Evolutionary conservation across 2,888 invertebrate species (phyloP).

Genomic region (Harpalus rubripes): DNA sequence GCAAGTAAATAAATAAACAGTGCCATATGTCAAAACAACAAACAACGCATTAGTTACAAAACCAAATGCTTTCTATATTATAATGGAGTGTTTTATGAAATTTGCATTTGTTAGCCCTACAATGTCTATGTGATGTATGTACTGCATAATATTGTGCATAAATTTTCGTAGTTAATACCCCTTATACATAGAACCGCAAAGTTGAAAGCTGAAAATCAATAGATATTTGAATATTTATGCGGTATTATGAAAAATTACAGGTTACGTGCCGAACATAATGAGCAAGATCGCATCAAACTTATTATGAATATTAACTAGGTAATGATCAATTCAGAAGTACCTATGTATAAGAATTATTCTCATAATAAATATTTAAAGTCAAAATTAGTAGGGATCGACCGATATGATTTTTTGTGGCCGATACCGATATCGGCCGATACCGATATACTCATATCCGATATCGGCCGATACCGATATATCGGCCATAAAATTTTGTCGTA

Average conservation of each 20-base stretch:
- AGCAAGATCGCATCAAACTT: conserved; percentile 34
- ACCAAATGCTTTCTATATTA: neutral
- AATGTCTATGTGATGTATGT: conserved; percentile 3
- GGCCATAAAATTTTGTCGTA: no score
- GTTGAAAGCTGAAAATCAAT: conserved; percentile 44
- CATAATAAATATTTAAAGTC: neutral
- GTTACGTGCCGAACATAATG: neutral
- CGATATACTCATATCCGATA: no score
- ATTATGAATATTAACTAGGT: conserved; percentile 18
- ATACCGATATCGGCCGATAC: no score
- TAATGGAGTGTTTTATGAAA: conserved; percentile 17
- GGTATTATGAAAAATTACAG: conserved; percentile 47
- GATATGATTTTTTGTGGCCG: no score
- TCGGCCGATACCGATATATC: no score
- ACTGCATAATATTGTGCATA: conserved; percentile 41
- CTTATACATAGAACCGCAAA: conserved; percentile 1
- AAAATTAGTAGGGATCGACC: no score
- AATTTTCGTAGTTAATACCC: conserved; percentile 14
- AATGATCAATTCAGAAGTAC: neutral
- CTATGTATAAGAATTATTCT: neutral
- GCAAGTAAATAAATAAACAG: neutral
- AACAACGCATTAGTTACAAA: neutral
- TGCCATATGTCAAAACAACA: neutral
- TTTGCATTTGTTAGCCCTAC: conserved; percentile 33
- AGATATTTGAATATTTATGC: conserved; percentile 49